Evolutionary conservation across 2,113 vertebrate genomes (phyloP), one percentile per base, ranked within the genome.

Genomic region (Ctenomys sociabilis): DNA sequence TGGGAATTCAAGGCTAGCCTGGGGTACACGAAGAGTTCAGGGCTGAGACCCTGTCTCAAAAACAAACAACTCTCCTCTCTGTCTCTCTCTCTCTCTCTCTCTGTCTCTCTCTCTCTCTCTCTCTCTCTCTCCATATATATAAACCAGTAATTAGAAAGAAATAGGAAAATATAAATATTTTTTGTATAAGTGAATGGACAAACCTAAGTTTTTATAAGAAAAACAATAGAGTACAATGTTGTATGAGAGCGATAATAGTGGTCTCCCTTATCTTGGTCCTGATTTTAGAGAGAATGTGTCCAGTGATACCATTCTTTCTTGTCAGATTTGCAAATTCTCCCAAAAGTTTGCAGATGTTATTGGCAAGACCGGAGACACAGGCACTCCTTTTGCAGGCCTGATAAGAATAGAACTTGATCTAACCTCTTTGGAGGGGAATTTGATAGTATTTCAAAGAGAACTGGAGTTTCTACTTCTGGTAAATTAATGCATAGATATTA

Each of bases 391-490:
- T 32, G 72, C n/a, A 22, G 22, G 37, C 37, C 10, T 59, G 77
- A 40, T 0, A 43, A 45, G 59, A 30, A 26, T 40, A 59, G 75
- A 59, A 66, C 35, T 19, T 26, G 37, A 66, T 37, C 32, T 24
- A 64, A 43, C 3, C 40, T 81, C 49, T 73, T 84, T 52, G 26
- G 78, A 94, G 11, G 40, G 28, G 21, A 43, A 54, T 43, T 78
- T 72, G 85, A 54, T 52, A 49, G 26, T 43, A 84, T 54, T 94
- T 96, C 85, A 88, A 73, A 77, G 70, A 54, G 54, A n/a, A 32
- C 43, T 37, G 64, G 30, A 85, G 61, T 57, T 52, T 88, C 84
- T 81, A 61, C 92, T 84, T 84, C 70, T 85, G 77, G 17, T 63
- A 88, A 57, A 84, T 32, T 43, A 85, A 63, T 75, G 59, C 37